Conservation (phyloP, 2,797 vertebrate species). For the Tragelaphus oryx region DNA sequence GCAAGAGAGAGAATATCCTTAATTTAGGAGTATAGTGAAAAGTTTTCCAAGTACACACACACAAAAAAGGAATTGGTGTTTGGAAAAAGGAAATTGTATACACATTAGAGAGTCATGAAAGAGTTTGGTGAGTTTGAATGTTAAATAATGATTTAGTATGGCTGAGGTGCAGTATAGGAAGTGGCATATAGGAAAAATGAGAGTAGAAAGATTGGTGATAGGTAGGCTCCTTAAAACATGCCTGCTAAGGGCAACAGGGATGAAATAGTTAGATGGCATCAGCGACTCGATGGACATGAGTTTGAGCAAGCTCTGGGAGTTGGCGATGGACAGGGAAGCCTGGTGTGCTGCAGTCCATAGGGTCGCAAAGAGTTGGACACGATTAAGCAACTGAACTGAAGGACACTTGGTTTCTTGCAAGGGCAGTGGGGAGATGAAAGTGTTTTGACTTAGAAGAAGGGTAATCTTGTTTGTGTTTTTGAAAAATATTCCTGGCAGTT, state of each 20-base stretch:
- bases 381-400: background rate
- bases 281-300: background rate
- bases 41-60: background rate
- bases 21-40: background rate
- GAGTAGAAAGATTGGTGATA: background rate
- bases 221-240: background rate
- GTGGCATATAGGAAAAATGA: background rate
- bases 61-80: background rate
- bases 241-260: background rate
- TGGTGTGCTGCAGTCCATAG: background rate
- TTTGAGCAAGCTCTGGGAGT: background rate
- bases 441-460: background rate
- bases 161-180: background rate
- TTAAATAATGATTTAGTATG: background rate
- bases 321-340: background rate
- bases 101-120: background rate
- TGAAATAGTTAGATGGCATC: background rate
- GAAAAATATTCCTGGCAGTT: background rate
- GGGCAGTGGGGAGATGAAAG: background rate
- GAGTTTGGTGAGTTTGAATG: background rate
- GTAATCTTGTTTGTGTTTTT: background rate
- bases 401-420: background rate
- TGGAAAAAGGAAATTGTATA: background rate
- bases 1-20: background rate
- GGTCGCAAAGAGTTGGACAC: background rate